Conservation (phyloP, 2,113 vertebrate species). For the Serinus canaria region DNA sequence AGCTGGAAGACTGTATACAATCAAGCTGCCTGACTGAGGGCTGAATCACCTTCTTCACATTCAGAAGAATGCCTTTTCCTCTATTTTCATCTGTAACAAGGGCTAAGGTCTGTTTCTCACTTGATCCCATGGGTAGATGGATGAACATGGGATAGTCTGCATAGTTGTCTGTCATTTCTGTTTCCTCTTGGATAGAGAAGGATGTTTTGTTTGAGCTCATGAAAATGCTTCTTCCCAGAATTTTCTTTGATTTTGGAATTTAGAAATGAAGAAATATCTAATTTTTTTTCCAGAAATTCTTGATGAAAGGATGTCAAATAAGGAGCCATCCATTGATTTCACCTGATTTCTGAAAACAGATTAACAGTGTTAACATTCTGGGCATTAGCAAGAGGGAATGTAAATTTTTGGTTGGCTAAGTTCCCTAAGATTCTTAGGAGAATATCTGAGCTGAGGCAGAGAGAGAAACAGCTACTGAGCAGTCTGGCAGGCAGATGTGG, state of each 20-base stretch:
- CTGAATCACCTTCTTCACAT: neutral
- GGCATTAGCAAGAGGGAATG: neutral
- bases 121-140: neutral
- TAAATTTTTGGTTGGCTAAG: neutral
- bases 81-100: neutral
- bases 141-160: neutral
- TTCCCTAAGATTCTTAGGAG: neutral
- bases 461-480: neutral
- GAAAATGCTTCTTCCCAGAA: neutral
- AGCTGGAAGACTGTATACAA: neutral
- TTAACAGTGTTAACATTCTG: neutral
- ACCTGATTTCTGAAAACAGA: neutral
- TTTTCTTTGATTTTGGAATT: neutral
- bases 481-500: neutral
- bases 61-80: neutral
- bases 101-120: neutral
- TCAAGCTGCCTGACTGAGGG: neutral
- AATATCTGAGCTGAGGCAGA: neutral
- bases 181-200: neutral
- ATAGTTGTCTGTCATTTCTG: neutral
- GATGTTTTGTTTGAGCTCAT: neutral
- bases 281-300: neutral
- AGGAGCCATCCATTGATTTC: neutral
- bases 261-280: neutral
- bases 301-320: neutral